phyloP scores from a whole-genome alignment of 92 coral and sea anemone genomes.

The Porites evermanni region DNA sequence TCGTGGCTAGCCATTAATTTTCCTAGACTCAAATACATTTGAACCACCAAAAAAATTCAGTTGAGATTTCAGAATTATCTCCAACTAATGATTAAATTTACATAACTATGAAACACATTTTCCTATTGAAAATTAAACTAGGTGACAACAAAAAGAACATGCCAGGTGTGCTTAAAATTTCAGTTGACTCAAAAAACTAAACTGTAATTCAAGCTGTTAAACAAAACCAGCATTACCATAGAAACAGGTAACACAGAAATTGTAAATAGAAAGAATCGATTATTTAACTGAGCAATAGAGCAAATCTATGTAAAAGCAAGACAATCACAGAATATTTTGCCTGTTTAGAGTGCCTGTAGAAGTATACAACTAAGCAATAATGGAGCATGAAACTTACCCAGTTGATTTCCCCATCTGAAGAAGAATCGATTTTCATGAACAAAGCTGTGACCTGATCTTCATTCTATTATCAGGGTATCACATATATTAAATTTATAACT shows the following conservation, averaged over 20 bases:
- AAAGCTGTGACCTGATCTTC: conserved; percentile 92
- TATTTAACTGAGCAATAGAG: no score
- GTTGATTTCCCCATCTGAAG: conserved; percentile 99
- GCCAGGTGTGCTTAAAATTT: background rate
- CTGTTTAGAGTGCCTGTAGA: background rate
- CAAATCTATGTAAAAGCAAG: background rate
- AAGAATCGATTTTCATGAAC: conserved; percentile 98
- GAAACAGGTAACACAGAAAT: background rate
- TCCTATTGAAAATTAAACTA: background rate
- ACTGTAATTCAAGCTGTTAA: background rate
- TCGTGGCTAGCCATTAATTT: background rate
- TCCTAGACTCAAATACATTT: background rate
- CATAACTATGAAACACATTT: conserved; percentile 16
- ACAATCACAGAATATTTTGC: background rate
- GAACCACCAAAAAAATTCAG: background rate
- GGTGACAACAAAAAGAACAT: conserved; percentile 11
- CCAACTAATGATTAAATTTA: conserved; percentile 6
- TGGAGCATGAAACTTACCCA: conserved; percentile 71
- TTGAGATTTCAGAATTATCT: background rate
- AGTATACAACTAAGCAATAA: background rate
- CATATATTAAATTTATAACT: background rate
- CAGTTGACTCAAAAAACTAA: background rate
- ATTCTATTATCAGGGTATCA: conserved; percentile 54
- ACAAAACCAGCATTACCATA: background rate
- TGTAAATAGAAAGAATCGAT: background rate